Conservation (phyloP, 2,888 invertebrate species). For the Leptinotarsa rubiginosa region DNA sequence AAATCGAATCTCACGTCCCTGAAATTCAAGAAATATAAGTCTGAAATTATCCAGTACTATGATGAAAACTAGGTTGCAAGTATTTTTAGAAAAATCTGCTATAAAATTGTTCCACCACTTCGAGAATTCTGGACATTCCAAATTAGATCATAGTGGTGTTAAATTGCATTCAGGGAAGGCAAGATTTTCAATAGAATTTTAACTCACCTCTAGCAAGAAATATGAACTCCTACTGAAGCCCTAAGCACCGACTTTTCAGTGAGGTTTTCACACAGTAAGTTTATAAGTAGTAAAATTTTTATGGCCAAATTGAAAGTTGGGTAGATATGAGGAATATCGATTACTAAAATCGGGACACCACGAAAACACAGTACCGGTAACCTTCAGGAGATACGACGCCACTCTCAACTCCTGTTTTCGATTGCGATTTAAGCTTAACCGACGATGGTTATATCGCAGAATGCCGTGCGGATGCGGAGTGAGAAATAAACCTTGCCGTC, state of each 20-base stretch:
- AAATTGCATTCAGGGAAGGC: not conserved
- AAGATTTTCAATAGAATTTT: not conserved
- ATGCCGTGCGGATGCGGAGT: no score
- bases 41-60: not conserved
- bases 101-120: not conserved
- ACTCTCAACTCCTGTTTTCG: not conserved
- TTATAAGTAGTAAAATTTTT: not conserved
- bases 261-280: not conserved
- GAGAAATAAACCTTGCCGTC: no score
- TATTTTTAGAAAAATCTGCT: constrained; percentile 2
- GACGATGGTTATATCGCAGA: no score
- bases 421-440: no score
- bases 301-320: not conserved
- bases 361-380: constrained; percentile 3
- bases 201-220: constrained; percentile 10
- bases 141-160: not conserved
- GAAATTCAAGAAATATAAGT: not conserved
- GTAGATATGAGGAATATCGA: not conserved
- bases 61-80: not conserved
- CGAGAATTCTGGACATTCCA: not conserved
- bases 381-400: not conserved
- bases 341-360: constrained; percentile 6
- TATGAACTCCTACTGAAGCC: not conserved
- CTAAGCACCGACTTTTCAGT: not conserved
- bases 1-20: constrained; percentile 1